Evolutionary conservation across 2,888 invertebrate species (phyloP), one percentile per base, ranked within the genome.

Genomic region (Scaptomyza reducta): DNA sequence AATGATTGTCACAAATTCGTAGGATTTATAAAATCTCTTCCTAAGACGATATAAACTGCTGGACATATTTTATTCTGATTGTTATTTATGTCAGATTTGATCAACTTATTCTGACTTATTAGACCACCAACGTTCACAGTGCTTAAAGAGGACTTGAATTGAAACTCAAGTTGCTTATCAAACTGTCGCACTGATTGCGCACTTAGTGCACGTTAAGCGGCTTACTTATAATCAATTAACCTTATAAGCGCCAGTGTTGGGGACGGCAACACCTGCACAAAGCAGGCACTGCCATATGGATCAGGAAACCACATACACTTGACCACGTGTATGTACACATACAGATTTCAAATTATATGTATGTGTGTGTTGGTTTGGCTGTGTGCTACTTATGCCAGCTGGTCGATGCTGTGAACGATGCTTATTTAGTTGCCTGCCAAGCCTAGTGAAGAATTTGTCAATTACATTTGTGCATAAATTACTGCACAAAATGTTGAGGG

Each of bases 181-280:
- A 74, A 71, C 64, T 73, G 71, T 64, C 73, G 79, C 68, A 64
- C 74, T 77, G 82, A 79, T 74, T 82, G 87, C 70, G 42, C 74
- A 82, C 73, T 81, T 70, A 61, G 69, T 53, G 54, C 70, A 54
- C 58, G 50, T 61, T 74, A 74, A 79, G 61, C 70, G 44, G 79
- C 73, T 70, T 64, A 77, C 74, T 68, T 61, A 77, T 55, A 84
- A 84, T 86, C 88, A 80, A 87, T 85, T 75, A 74, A 63, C 66
- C 81, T 63, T 72, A 66, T 70, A 60, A 70, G 61, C 49, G 55
- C 29, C 58, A 42, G 64, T 44, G 66, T 45, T 56, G 44, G n/a
- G 55, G 42, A 16, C 22, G 7, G 13, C 33, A 22, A 77, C 85
- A 85, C 59, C 73, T 81, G 79, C 66, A 56, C 40, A 27, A 7